phyloP scores from a whole-genome alignment of 2,113 vertebrate genomes.

The Turdus rufiventris region DNA sequence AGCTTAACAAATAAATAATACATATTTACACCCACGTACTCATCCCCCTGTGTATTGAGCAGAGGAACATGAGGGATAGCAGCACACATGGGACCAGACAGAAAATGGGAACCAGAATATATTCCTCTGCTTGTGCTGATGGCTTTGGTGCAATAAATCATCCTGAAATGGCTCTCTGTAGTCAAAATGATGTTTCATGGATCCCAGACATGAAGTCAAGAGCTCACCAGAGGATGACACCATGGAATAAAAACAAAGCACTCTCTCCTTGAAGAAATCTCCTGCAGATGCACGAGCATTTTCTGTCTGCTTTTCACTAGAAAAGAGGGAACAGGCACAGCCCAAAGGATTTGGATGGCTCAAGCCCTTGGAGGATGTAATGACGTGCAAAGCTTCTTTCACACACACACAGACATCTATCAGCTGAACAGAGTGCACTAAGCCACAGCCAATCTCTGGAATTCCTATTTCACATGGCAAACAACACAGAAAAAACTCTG shows the following conservation, averaged over 20 bases:
- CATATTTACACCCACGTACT: conserved; percentile 5
- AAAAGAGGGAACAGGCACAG: conserved; percentile 37
- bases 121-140: conserved; percentile 34
- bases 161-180: conserved; percentile 34
- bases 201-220: conserved; percentile 55
- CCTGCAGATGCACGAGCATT: conserved; percentile 20
- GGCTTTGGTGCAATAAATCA: conserved; percentile 63
- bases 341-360: background rate
- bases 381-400: background rate
- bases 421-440: background rate
- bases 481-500: background rate
- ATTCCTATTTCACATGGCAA: background rate
- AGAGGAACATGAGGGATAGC: background rate
- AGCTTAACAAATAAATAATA: conserved; percentile 4
- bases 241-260: conserved; percentile 46
- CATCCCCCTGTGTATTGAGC: background rate
- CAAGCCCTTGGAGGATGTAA: background rate
- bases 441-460: background rate
- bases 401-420: background rate
- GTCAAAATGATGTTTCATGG: conserved; percentile 56
- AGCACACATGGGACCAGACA: background rate
- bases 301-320: conserved; percentile 38
- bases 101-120: conserved; percentile 5
- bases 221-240: conserved; percentile 63
- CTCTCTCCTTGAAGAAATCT: conserved; percentile 60